phyloP scores from a whole-genome alignment of 92 coral and sea anemone species.

The Epizoanthus rinbou region DNA sequence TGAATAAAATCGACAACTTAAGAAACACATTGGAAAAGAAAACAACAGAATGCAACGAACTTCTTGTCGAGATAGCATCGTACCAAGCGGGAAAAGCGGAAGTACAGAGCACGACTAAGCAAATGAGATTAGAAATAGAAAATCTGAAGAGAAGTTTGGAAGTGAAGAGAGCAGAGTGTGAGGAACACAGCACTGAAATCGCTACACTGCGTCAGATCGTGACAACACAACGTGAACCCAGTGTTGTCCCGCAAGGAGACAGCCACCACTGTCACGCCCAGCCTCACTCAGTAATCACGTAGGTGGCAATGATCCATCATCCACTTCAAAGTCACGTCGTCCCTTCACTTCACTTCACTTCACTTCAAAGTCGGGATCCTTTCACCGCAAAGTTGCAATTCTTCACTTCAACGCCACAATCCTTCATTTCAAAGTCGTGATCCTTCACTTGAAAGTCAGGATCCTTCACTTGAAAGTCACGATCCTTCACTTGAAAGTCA shows the following conservation, averaged over 20 bases:
- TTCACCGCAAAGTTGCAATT: too few species aligned
- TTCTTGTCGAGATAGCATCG: neutral
- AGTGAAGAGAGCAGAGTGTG: constrained; percentile 29
- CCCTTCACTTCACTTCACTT: too few species aligned
- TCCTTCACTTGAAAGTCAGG: too few species aligned
- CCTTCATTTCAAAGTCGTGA: too few species aligned
- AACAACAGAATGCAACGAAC: constrained; percentile 11
- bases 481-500: too few species aligned
- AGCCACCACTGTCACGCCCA: neutral
- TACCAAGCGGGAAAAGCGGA: neutral
- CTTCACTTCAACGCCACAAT: too few species aligned
- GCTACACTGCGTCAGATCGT: constrained; percentile 2
- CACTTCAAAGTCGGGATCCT: too few species aligned
- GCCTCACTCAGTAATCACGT: neutral
- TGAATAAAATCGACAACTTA: constrained; percentile 1
- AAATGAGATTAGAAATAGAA: constrained; percentile 8
- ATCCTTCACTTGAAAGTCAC: too few species aligned
- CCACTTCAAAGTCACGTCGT: too few species aligned
- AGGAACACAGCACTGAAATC: constrained; percentile 33
- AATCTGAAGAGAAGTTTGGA: constrained; percentile 15
- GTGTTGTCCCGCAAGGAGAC: neutral
- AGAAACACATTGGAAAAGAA: constrained; percentile 13
- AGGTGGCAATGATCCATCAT: neutral
- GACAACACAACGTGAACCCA: neutral
- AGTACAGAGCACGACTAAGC: neutral